These are phyloP conservation scores for Ellobium chinense DNA, from an alignment of 2,888 invertebrate genomes.

Conservation along the genomic window DNA sequence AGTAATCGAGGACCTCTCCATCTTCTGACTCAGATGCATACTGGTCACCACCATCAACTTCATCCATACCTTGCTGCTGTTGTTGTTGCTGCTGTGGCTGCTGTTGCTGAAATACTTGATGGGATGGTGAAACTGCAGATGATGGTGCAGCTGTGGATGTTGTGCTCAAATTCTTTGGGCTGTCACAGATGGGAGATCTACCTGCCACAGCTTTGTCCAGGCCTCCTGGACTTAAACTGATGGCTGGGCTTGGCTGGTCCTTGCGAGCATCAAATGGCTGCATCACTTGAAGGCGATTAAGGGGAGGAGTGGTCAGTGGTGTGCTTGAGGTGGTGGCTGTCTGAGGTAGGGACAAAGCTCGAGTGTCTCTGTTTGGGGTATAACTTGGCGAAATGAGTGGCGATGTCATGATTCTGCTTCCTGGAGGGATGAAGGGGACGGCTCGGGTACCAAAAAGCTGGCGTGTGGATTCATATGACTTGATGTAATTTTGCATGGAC, in stretches of 20 bases:
- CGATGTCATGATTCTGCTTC: constrained; percentile 64
- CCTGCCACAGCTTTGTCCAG: constrained; percentile 5
- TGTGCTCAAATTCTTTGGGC: constrained; percentile 62
- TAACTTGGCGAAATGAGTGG: constrained; percentile 53
- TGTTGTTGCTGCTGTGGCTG: constrained; percentile 30
- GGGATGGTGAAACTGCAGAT: constrained; percentile 22
- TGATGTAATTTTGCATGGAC: constrained; percentile 73
- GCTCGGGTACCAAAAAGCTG: constrained; percentile 64
- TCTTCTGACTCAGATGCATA: constrained; percentile 56
- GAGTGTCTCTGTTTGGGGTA: constrained; percentile 42
- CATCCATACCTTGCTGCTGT: constrained; percentile 32
- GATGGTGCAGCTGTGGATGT: constrained; percentile 33
- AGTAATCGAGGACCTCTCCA: constrained; percentile 64
- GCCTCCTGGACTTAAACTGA: constrained; percentile 36
- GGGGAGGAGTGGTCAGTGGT: constrained; percentile 42
- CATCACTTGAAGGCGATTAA: constrained; percentile 93
- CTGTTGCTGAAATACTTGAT: constrained; percentile 4
- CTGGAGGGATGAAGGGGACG: constrained; percentile 66
- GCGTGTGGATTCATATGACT: constrained; percentile 69
- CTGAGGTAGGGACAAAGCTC: constrained; percentile 32
- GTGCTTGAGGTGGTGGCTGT: constrained; percentile 46
- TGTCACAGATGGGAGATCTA: constrained; percentile 59
- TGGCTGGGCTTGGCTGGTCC: constrained; percentile 61
- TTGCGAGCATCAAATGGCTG: constrained; percentile 92
- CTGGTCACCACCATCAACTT: constrained; percentile 38